A percentile compares a stretch with the other conserved stretches of the same genome.
phyloP scores from a whole-genome alignment of 1,140 invertebrate genomes.

The Charaxes varanes region DNA sequence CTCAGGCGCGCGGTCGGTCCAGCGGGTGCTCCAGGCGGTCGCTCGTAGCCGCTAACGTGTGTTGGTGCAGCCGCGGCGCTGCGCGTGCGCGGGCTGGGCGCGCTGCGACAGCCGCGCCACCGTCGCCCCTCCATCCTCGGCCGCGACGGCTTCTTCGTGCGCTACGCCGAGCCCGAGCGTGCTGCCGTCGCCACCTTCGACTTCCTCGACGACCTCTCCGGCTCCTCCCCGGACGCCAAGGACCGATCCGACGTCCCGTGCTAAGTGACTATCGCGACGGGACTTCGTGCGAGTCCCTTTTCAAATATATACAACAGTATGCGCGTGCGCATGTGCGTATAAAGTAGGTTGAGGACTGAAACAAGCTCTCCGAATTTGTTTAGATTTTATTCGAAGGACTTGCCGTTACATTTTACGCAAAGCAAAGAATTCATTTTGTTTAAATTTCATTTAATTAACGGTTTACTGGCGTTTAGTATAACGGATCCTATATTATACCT shows the following conservation, averaged over 20 bases:
- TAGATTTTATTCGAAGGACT: too few relatives aligned
- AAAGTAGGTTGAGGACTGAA: too few relatives aligned
- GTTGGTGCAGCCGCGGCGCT: slow-evolving; percentile 71
- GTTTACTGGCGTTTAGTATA: too few relatives aligned
- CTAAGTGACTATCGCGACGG: neutral
- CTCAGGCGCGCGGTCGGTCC: slow-evolving; percentile 65
- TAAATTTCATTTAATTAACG: too few relatives aligned
- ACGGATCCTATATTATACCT: too few relatives aligned
- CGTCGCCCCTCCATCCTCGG: slow-evolving; percentile 82
- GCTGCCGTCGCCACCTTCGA: slow-evolving; percentile 86
- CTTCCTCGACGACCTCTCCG: slow-evolving; percentile 83
- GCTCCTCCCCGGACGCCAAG: slow-evolving; percentile 73
- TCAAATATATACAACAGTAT: too few relatives aligned
- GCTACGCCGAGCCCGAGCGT: slow-evolving; percentile 84
- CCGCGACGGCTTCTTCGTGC: slow-evolving; percentile 82
- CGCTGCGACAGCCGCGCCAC: slow-evolving; percentile 64
- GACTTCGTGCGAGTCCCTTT: slow-evolving; percentile 2
- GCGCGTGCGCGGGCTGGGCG: slow-evolving; percentile 58
- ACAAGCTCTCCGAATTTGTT: too few relatives aligned
- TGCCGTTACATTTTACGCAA: too few relatives aligned
- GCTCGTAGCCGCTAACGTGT: slow-evolving; percentile 66
- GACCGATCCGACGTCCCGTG: slow-evolving; percentile 32
- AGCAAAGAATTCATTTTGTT: too few relatives aligned
- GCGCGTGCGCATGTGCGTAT: too few relatives aligned
- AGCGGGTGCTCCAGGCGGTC: slow-evolving; percentile 60